Conservation (phyloP, 2,113 vertebrate species). For the Bos indicus region DNA sequence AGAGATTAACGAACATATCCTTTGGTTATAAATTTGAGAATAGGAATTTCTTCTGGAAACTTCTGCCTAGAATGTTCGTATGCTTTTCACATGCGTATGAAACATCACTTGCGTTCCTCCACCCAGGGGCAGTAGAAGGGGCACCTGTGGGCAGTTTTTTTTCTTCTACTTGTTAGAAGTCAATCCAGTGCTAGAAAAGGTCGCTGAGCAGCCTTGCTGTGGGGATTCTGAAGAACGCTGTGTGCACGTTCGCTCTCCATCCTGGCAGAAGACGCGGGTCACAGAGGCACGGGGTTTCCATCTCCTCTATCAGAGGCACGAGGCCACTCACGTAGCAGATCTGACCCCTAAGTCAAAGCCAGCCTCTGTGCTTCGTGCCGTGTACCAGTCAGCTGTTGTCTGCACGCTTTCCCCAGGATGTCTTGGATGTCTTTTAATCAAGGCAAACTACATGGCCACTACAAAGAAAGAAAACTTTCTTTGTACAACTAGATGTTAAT, state of each 20-base stretch:
- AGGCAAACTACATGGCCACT: background rate
- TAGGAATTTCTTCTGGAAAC: slow-evolving; percentile 42
- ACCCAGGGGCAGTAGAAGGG: background rate
- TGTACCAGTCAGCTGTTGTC: background rate
- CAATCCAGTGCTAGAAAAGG: background rate
- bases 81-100: background rate
- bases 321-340: background rate
- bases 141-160: background rate
- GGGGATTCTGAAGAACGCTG: background rate
- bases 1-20: background rate
- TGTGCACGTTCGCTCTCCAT: background rate
- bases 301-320: background rate
- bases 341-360: background rate
- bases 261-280: background rate
- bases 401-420: background rate
- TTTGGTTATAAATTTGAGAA: slow-evolving; percentile 43
- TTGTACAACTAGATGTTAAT: background rate
- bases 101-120: background rate
- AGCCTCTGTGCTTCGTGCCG: background rate
- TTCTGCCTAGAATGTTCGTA: background rate
- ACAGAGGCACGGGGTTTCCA: background rate
- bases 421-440: background rate
- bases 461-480: background rate
- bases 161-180: background rate
- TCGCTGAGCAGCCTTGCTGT: background rate